These are phyloP conservation scores for Calcarius lapponicus DNA, from an alignment of 2,797 vertebrate genomes.

Conservation along the genomic window DNA sequence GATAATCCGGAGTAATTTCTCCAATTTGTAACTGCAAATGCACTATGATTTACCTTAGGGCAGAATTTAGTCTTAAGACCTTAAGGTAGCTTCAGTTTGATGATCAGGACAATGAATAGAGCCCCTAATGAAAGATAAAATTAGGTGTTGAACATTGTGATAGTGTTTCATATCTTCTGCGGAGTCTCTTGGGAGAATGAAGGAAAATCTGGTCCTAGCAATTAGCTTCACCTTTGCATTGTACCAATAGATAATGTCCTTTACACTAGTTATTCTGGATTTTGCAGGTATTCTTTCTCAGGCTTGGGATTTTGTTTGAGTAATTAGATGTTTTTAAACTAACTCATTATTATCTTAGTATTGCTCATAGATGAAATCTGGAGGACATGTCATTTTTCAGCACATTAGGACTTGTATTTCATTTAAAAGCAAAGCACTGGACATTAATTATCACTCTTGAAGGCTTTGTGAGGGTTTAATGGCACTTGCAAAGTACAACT, in stretches of 20 bases:
- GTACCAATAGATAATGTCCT: neutral
- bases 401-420: neutral
- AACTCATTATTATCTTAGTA: neutral
- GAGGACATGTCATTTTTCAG: neutral
- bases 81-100: neutral
- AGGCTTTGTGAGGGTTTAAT: neutral
- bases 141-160: neutral
- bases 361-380: neutral
- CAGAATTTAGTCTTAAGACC: neutral
- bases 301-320: neutral
- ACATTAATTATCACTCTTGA: neutral
- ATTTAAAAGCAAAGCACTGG: neutral
- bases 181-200: neutral
- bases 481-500: neutral
- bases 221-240: neutral
- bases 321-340: neutral
- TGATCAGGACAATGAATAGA: neutral
- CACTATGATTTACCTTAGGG: neutral
- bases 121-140: slow-evolving; percentile 10
- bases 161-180: neutral
- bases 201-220: neutral
- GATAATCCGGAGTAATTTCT: neutral
- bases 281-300: neutral
- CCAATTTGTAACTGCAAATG: neutral
- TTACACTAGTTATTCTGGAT: neutral